Percentiles rank a stretch among this genome's conserved stretches.
Evolutionary conservation across 2,888 invertebrate genomes (phyloP).

Genomic region (Melinaea marsaeus): DNA sequence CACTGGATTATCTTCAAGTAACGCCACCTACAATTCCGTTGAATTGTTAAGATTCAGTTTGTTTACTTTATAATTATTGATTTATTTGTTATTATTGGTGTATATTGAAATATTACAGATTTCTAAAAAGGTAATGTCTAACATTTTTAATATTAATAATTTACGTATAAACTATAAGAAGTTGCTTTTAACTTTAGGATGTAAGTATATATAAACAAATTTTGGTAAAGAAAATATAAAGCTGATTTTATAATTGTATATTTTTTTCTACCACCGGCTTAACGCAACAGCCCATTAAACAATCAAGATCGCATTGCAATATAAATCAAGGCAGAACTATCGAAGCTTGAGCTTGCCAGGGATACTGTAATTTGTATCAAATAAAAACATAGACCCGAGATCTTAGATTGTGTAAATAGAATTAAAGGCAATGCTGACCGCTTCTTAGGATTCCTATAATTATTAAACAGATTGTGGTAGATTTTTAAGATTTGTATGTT

Average conservation of each 20-base stretch:
- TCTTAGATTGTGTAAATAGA: conserved; percentile 45
- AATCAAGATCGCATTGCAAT: conserved; percentile 41
- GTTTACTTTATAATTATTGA: not conserved
- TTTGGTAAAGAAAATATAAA: not conserved
- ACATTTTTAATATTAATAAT: no score
- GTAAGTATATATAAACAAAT: no score
- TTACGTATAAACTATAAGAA: no score
- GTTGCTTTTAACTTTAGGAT: no score
- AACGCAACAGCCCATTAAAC: conserved; percentile 1
- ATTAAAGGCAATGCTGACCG: conserved; percentile 10
- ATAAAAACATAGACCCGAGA: conserved; percentile 70
- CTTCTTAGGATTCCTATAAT: not conserved
- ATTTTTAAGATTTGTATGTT: conserved; percentile 22
- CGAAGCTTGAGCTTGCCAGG: conserved; percentile 59
- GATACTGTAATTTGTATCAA: conserved; percentile 58
- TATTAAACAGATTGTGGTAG: conserved; percentile 3
- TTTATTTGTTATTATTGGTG: not conserved
- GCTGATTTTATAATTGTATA: no score
- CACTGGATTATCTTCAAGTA: conserved; percentile 29
- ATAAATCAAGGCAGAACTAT: conserved; percentile 69
- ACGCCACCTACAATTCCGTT: not conserved
- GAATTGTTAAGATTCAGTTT: not conserved
- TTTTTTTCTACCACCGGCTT: not conserved
- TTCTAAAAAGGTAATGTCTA: not conserved
- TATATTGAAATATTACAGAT: no score